Base-by-base conservation (phyloP, 2,888 invertebrate genomes). In the Schizotus pectinicornis region DNA sequence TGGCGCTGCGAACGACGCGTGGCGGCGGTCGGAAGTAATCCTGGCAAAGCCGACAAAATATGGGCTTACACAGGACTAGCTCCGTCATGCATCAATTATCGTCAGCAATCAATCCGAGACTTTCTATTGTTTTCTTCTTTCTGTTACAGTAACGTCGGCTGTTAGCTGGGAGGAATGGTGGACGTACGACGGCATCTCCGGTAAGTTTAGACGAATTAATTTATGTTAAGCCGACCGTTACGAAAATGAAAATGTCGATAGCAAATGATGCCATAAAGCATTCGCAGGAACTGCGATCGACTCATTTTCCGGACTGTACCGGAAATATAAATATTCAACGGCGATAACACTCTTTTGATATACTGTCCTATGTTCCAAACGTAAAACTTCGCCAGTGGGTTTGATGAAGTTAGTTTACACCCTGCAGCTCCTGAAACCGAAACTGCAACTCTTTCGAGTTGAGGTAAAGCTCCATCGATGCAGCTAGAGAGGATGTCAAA, bases 101-200 rank as follows among this genome's bases (percentile, higher is more conserved):
- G 74, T 72, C 72, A 66, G 65, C 69, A 68, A 73, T 75, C 75
- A 69, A 72, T 73, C 69, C 67, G 61, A 65, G 65, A 49, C 39
- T 55, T 56, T 43, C 61, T 51, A 61, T 52, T 67, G 66, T 65
- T 35, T 11, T 31, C 22, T 32, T 13, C 33, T 42, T 34, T 53
- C n/a, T 82, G 80, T 87, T 88, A 74, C 85, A 91, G 90, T 85
- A 75, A 85, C 88, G 70, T 82, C 83, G 71, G 88, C 88, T 74
- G 89, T 91, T 75, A 93, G 92, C 82, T 94, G 94, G 94, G 94
- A 94, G 81, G 93, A 94, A 83, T 94, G 94, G 59, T 59, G 59
- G 59, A 59, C 59, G 1, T 59, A 59, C 35, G 59, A 59, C 33
- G 59, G 94, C 67, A 94, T 94, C 81, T 94, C 94, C 84, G 94